A percentile compares a stretch with the other conserved stretches of the same genome.
phyloP scores from a whole-genome alignment of 2,888 invertebrate genomes.

The Cosmia pyralina region DNA sequence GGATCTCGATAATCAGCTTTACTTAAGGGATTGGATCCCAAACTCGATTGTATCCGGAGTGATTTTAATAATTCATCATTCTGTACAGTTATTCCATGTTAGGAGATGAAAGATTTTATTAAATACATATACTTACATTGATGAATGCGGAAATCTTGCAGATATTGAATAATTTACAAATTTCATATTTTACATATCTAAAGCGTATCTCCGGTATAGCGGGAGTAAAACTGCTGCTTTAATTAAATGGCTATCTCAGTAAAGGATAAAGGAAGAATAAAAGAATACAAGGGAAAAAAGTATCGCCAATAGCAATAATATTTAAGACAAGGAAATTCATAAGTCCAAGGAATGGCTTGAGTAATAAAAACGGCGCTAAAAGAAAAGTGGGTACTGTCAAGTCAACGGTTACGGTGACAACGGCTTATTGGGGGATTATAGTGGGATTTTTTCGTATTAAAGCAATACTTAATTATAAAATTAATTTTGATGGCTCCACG shows the following conservation, averaged over 20 bases:
- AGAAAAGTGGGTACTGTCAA: slow-evolving; percentile 53
- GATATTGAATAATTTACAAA: slow-evolving; percentile 52
- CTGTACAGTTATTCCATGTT: slow-evolving; percentile 76
- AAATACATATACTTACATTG: slow-evolving; percentile 73
- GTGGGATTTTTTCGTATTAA: neutral
- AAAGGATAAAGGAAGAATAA: slow-evolving; percentile 35
- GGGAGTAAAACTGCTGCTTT: slow-evolving; percentile 19
- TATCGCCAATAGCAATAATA: slow-evolving; percentile 59
- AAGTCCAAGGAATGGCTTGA: slow-evolving; percentile 53
- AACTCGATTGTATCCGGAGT: slow-evolving; percentile 87
- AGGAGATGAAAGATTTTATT: slow-evolving; percentile 75
- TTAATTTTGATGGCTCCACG: slow-evolving; percentile 1
- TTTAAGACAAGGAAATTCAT: slow-evolving; percentile 63
- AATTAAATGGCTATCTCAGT: slow-evolving; percentile 45
- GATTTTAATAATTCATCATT: slow-evolving; percentile 89
- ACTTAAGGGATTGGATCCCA: slow-evolving; percentile 89
- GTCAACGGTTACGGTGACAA: slow-evolving; percentile 43
- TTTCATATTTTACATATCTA: slow-evolving; percentile 35
- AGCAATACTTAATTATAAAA: neutral
- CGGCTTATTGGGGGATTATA: slow-evolving; percentile 25
- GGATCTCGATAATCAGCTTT: slow-evolving; percentile 88
- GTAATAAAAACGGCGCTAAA: slow-evolving; percentile 58
- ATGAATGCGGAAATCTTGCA: slow-evolving; percentile 60
- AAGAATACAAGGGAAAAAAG: slow-evolving; percentile 38
- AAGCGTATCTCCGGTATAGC: slow-evolving; percentile 1